Base-by-base conservation (phyloP, 1,140 invertebrate genomes). In the Agrypnia vestita region DNA sequence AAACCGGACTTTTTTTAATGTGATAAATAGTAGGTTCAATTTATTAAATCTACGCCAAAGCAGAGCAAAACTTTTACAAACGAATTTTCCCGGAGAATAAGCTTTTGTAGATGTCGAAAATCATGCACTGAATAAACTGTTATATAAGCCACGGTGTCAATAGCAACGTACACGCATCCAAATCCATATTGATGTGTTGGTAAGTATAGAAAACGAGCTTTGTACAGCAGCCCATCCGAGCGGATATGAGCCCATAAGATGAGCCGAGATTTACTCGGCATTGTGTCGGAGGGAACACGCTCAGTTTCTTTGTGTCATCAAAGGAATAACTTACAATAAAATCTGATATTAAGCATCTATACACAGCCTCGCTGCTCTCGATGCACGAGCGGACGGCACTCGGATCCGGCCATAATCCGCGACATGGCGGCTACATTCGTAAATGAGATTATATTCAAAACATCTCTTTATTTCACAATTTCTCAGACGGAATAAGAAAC, bases 291-390 rank as follows among this genome's bases (percentile, higher is more conserved):
- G 73, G 71, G 67, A 62, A 80, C 79, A 80, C 80, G 82, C 67
- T 62, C 82, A 69, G 71, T 25, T 71, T 79, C 79, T 83, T 83
- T 83, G 79, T 83, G 76, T 79, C 82, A 80, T 83, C 82, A 83
- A 83, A 83, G 82, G 82, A 83, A 83, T 83, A 83, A 83, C 79
- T 80, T 76, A 83, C 79, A 83, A 80, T 83, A 83, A 82, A 83
- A 83, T 83, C 82, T 80, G 79, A 83, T 83, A 83, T 83, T 83
- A 83, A 80, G 21, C 56, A 55, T 69, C 76, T 53, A 72, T 73
- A 82, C 79, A 79, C 76, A 59, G 25, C 25, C 59, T 15, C 47
- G 75, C 17, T 46, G 25, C 15, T 35, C 56, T 49, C 61, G 25
- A 82, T 74, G 79, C 79, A 80, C 71, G 79, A 72, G 53, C 73